Evolutionary conservation across 2,888 invertebrate species (phyloP), one percentile per base, ranked within the genome.

Genomic region (Drosophila anceps): DNA sequence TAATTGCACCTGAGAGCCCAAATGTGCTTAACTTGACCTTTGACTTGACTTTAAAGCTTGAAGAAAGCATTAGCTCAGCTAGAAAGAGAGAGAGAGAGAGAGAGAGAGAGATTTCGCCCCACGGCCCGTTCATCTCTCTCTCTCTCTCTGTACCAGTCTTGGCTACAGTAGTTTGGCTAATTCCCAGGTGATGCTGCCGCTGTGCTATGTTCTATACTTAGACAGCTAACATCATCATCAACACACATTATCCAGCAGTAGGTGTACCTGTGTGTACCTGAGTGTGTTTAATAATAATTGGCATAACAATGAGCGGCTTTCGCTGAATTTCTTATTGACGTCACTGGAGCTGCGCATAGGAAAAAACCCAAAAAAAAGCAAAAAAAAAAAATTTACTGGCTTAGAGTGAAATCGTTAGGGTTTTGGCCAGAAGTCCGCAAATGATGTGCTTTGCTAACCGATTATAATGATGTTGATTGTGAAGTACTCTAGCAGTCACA

Each of bases 291-390:
- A 60, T 65, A 65, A 69, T 74, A 54, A 54, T 54, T 54, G 58
- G 61, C 44, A 55, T 67, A 71, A 68, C 50, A 69, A 63, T 54
- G 41, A 15, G 44, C 57, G 31, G 76, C 73, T 79, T 79, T 73
- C 79, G 73, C 43, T 76, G 66, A 73, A 79, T 80, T 79, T 76
- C 80, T 69, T 55, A 76, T 80, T 73, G 76, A 20, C 69, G 80
- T 80, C 78, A 79, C 48, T 53, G 27, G 43, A 37, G 43, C 35
- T 9, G 41, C 15, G 51, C 18, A 43, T 54, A 48, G 63, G 70
- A 39, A 75, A 77, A 73, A 76, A 73, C 48, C 46, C 61, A 31
- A 37, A 72, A 71, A 53, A 63, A 60, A 27, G 20, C 24, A n/a
- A 15, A 29, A 33, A 53, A 35, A 15, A 46, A 4, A 46, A 9